Conservation (phyloP, 1,140 invertebrate species). For the Schmidtea mediterranea region DNA sequence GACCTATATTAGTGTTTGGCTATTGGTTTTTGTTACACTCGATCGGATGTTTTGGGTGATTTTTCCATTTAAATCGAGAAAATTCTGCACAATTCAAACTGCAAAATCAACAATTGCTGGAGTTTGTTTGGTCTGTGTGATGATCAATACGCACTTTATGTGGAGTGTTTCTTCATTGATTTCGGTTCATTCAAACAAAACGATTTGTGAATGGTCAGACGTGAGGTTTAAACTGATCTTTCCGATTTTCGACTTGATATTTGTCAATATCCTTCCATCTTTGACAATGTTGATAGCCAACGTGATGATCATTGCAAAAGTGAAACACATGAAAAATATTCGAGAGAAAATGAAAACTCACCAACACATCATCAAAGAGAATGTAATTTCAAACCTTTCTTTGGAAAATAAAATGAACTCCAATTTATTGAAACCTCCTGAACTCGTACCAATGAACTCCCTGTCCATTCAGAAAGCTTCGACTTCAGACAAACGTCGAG, state of each 20-base stretch:
- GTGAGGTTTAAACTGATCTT: not conserved
- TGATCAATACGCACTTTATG: not conserved
- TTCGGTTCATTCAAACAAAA: not conserved
- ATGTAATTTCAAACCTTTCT: too few relatives aligned
- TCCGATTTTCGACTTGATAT: not conserved
- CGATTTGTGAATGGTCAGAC: not conserved
- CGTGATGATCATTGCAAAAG: not conserved
- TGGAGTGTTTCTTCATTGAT: not conserved
- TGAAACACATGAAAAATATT: not conserved
- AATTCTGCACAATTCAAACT: not conserved
- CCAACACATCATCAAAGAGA: too few relatives aligned
- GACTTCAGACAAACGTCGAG: not conserved
- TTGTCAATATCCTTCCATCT: not conserved
- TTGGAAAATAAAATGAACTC: too few relatives aligned
- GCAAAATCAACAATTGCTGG: not conserved
- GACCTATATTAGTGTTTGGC: not conserved
- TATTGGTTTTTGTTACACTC: not conserved
- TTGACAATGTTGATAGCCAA: not conserved
- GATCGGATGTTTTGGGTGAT: slow-evolving; percentile 2
- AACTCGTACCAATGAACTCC: too few relatives aligned
- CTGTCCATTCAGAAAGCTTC: not conserved
- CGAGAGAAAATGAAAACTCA: not conserved
- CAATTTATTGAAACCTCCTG: too few relatives aligned
- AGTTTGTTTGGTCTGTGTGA: not conserved
- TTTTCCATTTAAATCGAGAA: slow-evolving; percentile 1